Conservation (phyloP, 2,888 invertebrate genomes). For the Slavum lentiscoides region DNA sequence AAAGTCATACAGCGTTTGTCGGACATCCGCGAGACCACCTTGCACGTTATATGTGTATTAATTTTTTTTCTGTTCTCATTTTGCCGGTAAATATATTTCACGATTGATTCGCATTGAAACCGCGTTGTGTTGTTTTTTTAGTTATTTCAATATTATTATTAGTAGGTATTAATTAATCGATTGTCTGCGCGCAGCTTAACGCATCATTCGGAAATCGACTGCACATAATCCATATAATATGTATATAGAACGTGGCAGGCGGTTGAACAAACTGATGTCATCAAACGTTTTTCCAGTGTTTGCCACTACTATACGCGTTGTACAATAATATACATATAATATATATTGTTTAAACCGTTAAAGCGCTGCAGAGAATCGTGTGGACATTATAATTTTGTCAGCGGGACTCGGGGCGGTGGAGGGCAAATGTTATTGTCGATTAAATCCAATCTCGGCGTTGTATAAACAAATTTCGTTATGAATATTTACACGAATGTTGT, state of each 20-base stretch:
- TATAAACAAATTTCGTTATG: not conserved
- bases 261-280: not conserved
- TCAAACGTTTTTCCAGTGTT: slow-evolving; percentile 4
- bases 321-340: too few species aligned
- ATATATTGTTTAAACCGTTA: too few species aligned
- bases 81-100: too few species aligned
- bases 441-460: not conserved
- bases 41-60: too few species aligned
- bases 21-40: too few species aligned
- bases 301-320: too few species aligned
- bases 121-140: not conserved
- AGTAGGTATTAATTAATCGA: slow-evolving; percentile 3
- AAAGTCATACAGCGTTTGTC: too few species aligned
- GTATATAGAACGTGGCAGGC: not conserved
- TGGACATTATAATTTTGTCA: not conserved
- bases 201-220: not conserved
- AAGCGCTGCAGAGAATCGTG: not conserved
- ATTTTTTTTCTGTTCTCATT: too few species aligned
- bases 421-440: not conserved
- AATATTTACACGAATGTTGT: not conserved
- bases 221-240: too few species aligned
- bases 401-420: not conserved
- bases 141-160: not conserved
- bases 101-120: not conserved
- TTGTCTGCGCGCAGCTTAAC: not conserved